Conservation (phyloP, 2,888 invertebrate species). For the Pheosia gnoma region DNA sequence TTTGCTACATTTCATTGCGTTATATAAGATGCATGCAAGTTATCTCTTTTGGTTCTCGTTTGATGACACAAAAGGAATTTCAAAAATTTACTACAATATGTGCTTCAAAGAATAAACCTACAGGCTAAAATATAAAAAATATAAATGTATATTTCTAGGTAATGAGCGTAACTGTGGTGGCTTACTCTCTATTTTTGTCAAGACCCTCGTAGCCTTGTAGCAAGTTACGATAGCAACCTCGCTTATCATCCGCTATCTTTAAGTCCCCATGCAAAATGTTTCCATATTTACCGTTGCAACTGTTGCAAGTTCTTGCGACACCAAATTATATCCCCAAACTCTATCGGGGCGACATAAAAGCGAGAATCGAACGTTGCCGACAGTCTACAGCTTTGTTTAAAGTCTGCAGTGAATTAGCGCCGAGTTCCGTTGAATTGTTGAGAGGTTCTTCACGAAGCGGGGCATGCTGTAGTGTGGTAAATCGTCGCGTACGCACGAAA, state of each 20-base stretch:
- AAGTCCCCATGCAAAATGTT: constrained; percentile 42
- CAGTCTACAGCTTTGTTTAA: constrained; percentile 45
- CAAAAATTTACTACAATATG: too few species aligned
- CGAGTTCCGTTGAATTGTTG: constrained; percentile 40
- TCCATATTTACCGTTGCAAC: constrained; percentile 31
- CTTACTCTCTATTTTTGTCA: too few species aligned
- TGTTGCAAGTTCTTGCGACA: constrained; percentile 38
- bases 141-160: too few species aligned
- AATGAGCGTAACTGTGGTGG: too few species aligned
- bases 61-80: too few species aligned
- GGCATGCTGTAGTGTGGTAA: constrained; percentile 36
- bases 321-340: constrained; percentile 34
- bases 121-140: too few species aligned
- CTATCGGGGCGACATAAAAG: constrained; percentile 36
- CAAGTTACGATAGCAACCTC: too few species aligned
- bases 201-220: too few species aligned
- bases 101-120: too few species aligned
- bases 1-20: too few species aligned
- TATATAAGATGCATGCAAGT: too few species aligned
- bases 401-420: constrained; percentile 52
- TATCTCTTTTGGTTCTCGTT: too few species aligned
- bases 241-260: constrained; percentile 17
- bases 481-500: constrained; percentile 33
- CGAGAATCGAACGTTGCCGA: constrained; percentile 31
- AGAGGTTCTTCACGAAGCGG: constrained; percentile 47